Base-by-base conservation (phyloP, 64 coral and sea anemone species). In the Astreopora myriophthalma region DNA sequence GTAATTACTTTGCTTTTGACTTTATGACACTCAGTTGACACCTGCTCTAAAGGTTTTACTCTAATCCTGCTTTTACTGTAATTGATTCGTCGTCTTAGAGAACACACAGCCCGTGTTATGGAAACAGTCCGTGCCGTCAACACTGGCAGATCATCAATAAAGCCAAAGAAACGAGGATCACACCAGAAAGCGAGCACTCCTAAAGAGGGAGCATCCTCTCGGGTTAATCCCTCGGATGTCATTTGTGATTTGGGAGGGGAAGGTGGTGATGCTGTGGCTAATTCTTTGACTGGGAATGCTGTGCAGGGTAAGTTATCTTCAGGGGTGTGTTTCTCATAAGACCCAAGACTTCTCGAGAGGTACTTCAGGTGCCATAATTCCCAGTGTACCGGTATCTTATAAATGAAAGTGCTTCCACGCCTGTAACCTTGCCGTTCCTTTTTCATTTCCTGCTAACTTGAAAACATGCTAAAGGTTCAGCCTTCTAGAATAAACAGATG, bases 31-130 rank as follows among this genome's bases (percentile, higher is more conserved):
- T n/a, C n/a, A n/a, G n/a, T n/a, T n/a, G n/a, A n/a, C n/a, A n/a
- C n/a, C n/a, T n/a, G n/a, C n/a, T n/a, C n/a, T n/a, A n/a, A n/a
- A n/a, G n/a, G n/a, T 46, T 46, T 46, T 5, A 5, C 42, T 11
- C 11, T 5, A 46, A 46, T 46, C 42, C 42, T 46, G 51, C 17
- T 55, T 33, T 16, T 71, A 62, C 4, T 62, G 57, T 17, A 62
- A 4, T 62, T 62, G 14, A n/a, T 38, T 42, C 6, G 74, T 74
- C 19, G 58, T 71, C 90, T 9, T 27, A 95, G 93, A 34, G 68
- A 90, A 44, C 87, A 95, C 79, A 80, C 86, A 27, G 88, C 88
- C 27, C 93, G 93, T 44, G 88, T 95, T 8, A 88, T 95, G 73
- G 79, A 95, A 75, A 95, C 93, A 9, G 93, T 95, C 1, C 93